Evolutionary conservation across 2,797 vertebrate genomes (phyloP), one percentile per base, ranked within the genome.

Genomic region (Tenualosa ilisha): DNA sequence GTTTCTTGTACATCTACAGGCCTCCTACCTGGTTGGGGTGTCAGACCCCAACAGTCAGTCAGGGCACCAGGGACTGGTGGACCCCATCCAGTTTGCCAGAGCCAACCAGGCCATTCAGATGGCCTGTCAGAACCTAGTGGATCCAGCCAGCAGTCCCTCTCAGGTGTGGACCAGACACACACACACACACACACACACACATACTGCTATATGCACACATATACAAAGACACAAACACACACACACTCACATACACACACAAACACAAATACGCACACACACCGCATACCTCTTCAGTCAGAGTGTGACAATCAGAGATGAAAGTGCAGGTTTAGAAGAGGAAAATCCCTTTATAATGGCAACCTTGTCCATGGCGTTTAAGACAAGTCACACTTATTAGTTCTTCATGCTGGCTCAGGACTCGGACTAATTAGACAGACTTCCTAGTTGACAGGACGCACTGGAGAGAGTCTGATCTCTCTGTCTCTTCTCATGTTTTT

Each of bases 91-190:
- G 81, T 99, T 99, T 93, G 97, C 98, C 84, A 94, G 96, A 88
- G 98, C 98, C 85, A 98, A 99, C 91, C 98, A 99, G 88, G 98
- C 98, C 0, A 99, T 99, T 93, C 98, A 99, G 92, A 99, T 98
- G 97, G 98, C 98, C 0, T 99, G 98, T 89, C 98, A 99, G 94
- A 99, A 98, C 86, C 91, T 99, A 89, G 98, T 99, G 72, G 98
- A 99, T 87, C 98, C 98, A 1, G 96, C 96, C 3, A 99, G 98
- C 89, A 99, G 98, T 90, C 98, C 98, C 0, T 99, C 98, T 0
- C 98, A 99, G 97, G 98, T 99, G 91, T 92, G 87, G 51, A 89
- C 50, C 53, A 79, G 3, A 3, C 4, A 79, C 37, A 79, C 40
- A 46, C 72, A 79, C 40, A 79, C 72, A 46, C 72, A 79, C 72